Evolutionary conservation across 2,888 invertebrate species (phyloP).

Genomic region (Macrosiphum euphorbiae): DNA sequence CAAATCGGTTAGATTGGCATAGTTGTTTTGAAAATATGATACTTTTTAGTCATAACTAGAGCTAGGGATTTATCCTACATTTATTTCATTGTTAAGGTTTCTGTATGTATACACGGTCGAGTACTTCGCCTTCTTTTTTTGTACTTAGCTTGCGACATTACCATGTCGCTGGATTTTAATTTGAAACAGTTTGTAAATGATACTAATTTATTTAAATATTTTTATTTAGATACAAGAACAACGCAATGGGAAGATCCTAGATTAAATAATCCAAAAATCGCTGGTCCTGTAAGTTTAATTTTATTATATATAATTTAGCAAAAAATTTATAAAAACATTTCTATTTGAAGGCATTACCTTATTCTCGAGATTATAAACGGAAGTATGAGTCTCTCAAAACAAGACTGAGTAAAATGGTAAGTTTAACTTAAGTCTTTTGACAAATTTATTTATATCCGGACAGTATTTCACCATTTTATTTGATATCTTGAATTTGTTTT

Average conservation of each 20-base stretch:
- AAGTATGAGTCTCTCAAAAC: conserved; percentile 99
- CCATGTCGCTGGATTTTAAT: too few relatives aligned
- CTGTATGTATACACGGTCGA: too few relatives aligned
- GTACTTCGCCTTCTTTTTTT: too few relatives aligned
- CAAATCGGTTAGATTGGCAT: neutral
- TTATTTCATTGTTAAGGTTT: too few relatives aligned
- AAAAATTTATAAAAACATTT: conserved; percentile 44
- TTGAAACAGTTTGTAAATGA: neutral
- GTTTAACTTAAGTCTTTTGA: conserved; percentile 67
- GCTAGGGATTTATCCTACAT: too few relatives aligned
- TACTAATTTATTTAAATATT: conserved; percentile 39
- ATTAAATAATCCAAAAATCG: conserved; percentile 94
- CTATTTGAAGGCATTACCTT: conserved; percentile 86
- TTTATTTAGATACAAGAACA: conserved; percentile 84
- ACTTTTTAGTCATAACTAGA: neutral
- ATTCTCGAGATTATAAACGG: conserved; percentile 98
- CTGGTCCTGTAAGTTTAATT: conserved; percentile 81
- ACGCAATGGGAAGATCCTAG: conserved; percentile 99
- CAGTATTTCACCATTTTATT: neutral
- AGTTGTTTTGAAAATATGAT: neutral
- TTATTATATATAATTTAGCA: neutral
- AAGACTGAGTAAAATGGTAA: conserved; percentile 93
- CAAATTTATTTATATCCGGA: neutral
- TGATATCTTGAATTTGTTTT: neutral
- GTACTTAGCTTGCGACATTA: too few relatives aligned